A percentile compares a stretch with the other conserved stretches of the same genome.
phyloP scores from a whole-genome alignment of 1,140 invertebrate species.

The Cherax quadricarinatus region DNA sequence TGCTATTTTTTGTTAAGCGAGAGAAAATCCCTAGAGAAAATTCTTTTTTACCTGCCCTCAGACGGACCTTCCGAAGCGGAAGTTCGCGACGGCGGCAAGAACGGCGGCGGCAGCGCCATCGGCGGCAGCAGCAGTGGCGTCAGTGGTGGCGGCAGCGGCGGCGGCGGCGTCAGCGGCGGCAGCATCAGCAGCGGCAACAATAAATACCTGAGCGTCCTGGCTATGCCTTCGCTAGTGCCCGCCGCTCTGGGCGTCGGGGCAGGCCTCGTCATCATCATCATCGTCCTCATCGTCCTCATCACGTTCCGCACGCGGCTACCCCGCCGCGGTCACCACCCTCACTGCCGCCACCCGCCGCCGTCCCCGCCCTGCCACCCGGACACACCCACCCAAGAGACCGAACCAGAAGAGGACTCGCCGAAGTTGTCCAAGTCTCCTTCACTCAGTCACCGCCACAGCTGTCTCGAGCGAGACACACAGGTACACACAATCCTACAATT shows the following conservation, averaged over 20 bases:
- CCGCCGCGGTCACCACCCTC: not conserved
- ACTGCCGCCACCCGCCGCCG: conserved; percentile 13
- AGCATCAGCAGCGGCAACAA: not conserved
- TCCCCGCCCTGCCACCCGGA: not conserved
- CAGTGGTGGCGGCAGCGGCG: not conserved
- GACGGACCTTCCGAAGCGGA: conserved; percentile 59
- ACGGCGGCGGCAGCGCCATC: not conserved
- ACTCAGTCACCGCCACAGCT: conserved; percentile 13
- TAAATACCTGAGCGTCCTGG: conserved; percentile 30
- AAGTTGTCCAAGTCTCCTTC: not conserved
- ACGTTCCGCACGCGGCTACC: conserved; percentile 28
- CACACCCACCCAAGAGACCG: not conserved
- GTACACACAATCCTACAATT: not conserved
- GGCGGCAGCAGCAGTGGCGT: not conserved
- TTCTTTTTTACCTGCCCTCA: not conserved
- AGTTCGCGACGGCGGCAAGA: conserved; percentile 45
- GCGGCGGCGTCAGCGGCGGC: not conserved
- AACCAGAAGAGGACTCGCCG: not conserved
- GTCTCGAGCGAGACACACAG: conserved; percentile 41
- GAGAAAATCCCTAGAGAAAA: too few species aligned
- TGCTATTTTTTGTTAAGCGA: too few species aligned
- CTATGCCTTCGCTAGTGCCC: conserved; percentile 38
- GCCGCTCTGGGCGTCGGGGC: conserved; percentile 45
- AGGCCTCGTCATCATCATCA: conserved; percentile 48
- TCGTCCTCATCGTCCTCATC: conserved; percentile 55